These are phyloP conservation scores for Perccottus glenii DNA, from an alignment of 2,113 vertebrate species.

Conservation along the genomic window DNA sequence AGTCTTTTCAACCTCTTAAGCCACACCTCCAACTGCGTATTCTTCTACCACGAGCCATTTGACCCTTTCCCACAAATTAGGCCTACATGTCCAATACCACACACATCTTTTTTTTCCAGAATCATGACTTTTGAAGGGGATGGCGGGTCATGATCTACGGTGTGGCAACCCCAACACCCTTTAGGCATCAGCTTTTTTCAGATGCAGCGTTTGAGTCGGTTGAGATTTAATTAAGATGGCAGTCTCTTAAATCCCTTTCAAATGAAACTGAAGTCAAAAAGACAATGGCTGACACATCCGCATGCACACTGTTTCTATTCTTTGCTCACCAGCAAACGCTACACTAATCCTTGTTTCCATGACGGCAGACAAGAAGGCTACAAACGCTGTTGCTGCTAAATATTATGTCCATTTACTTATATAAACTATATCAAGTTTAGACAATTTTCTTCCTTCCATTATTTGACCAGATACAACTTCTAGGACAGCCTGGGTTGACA, in stretches of 20 bases:
- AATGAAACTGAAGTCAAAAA: slow-evolving; percentile 88
- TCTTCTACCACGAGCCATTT: slow-evolving; percentile 11
- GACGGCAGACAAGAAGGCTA: slow-evolving; percentile 85
- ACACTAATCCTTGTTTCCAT: slow-evolving; percentile 91
- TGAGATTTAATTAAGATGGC: slow-evolving; percentile 99
- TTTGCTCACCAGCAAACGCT: slow-evolving; percentile 83
- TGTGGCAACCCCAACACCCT: slow-evolving; percentile 82
- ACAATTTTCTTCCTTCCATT: slow-evolving; percentile 6
- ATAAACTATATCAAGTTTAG: slow-evolving; percentile 77
- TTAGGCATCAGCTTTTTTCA: slow-evolving; percentile 89
- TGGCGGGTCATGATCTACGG: slow-evolving; percentile 58
- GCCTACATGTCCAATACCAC: slow-evolving; percentile 5
- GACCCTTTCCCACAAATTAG: slow-evolving; percentile 22
- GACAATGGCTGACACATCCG: slow-evolving; percentile 90
- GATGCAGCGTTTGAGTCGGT: slow-evolving; percentile 89
- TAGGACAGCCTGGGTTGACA: background rate
- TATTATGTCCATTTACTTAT: slow-evolving; percentile 83
- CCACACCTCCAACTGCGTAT: slow-evolving; percentile 42
- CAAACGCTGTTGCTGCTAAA: slow-evolving; percentile 85
- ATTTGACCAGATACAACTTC: too few species aligned
- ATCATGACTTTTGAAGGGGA: slow-evolving; percentile 19
- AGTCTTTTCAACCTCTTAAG: slow-evolving; percentile 46
- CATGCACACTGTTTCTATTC: slow-evolving; percentile 88
- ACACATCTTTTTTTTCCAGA: slow-evolving; percentile 19
- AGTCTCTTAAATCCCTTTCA: slow-evolving; percentile 92